phyloP scores from a whole-genome alignment of 2,797 vertebrate species.

The Cottoperca gobio region DNA sequence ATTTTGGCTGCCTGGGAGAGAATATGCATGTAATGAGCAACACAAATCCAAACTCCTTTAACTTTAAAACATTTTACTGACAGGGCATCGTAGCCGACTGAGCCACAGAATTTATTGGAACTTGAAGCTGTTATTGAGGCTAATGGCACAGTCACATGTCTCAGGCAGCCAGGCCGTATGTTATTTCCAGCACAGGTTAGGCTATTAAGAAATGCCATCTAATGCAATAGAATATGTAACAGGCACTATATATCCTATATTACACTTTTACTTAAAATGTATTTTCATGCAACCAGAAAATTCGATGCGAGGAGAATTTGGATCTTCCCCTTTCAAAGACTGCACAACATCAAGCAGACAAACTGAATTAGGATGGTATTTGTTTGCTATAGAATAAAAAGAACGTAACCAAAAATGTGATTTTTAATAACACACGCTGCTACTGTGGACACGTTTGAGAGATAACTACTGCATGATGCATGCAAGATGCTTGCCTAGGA shows the following conservation, averaged over 20 bases:
- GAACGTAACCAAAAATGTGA: conserved; percentile 6
- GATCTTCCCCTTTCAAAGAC: not conserved
- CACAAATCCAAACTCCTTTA: not conserved
- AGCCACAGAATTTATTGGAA: not conserved
- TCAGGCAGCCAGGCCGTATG: not conserved
- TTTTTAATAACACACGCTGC: conserved; percentile 18
- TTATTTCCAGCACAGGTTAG: not conserved
- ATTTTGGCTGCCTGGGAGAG: not conserved
- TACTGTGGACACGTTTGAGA: conserved; percentile 28
- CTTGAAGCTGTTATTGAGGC: not conserved
- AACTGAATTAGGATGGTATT: not conserved
- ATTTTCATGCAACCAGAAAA: conserved; percentile 12
- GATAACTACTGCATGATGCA: conserved; percentile 47
- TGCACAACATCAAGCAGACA: not conserved
- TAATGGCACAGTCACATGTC: not conserved
- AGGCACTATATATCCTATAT: not conserved
- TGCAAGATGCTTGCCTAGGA: conserved; percentile 27
- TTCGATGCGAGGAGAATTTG: conserved; percentile 10
- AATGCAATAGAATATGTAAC: not conserved
- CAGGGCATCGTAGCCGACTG: not conserved
- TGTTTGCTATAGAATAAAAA: not conserved
- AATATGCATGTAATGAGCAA: not conserved
- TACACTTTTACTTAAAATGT: conserved; percentile 1
- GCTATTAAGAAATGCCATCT: conserved; percentile 1
- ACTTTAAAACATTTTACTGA: not conserved